Conservation (phyloP, 2,888 invertebrate species). For the Acleris sparsana region DNA sequence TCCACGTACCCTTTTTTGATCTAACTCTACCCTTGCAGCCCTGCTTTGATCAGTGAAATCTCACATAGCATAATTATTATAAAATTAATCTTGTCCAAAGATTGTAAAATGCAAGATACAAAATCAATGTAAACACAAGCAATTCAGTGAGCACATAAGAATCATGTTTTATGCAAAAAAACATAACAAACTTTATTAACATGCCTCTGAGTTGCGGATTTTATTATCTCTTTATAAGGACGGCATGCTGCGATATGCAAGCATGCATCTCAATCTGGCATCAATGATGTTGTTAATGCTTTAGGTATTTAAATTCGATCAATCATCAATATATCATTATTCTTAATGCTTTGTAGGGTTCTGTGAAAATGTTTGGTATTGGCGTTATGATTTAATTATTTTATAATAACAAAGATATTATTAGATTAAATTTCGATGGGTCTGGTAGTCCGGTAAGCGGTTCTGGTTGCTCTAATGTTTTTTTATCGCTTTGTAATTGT, state of each 20-base stretch:
- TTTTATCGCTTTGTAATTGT: slow-evolving; percentile 9
- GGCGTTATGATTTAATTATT: too few relatives aligned
- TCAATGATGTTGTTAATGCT: slow-evolving; percentile 6
- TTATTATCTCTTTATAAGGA: slow-evolving; percentile 19
- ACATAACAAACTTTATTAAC: slow-evolving; percentile 24
- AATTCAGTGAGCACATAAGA: slow-evolving; percentile 15
- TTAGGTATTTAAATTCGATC: slow-evolving; percentile 6
- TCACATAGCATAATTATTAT: too few relatives aligned
- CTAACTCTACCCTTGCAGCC: too few relatives aligned
- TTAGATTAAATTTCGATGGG: too few relatives aligned
- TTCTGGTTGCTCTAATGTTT: neutral
- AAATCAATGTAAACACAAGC: neutral
- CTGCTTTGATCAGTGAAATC: too few relatives aligned
- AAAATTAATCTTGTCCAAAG: neutral
- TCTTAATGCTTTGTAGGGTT: neutral
- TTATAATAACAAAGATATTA: too few relatives aligned
- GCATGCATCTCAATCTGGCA: slow-evolving; percentile 17
- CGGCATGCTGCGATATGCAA: slow-evolving; percentile 25
- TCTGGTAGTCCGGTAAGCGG: too few relatives aligned
- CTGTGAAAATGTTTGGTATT: neutral
- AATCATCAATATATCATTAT: slow-evolving; percentile 5
- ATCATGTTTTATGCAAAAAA: slow-evolving; percentile 17
- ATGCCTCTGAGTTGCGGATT: slow-evolving; percentile 24
- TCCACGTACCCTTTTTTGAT: too few relatives aligned
- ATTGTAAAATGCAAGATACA: neutral